A percentile compares a stretch with the other conserved stretches of the same genome.
Evolutionary conservation across 2,888 invertebrate species (phyloP).

Genomic region (Phortica magna): DNA sequence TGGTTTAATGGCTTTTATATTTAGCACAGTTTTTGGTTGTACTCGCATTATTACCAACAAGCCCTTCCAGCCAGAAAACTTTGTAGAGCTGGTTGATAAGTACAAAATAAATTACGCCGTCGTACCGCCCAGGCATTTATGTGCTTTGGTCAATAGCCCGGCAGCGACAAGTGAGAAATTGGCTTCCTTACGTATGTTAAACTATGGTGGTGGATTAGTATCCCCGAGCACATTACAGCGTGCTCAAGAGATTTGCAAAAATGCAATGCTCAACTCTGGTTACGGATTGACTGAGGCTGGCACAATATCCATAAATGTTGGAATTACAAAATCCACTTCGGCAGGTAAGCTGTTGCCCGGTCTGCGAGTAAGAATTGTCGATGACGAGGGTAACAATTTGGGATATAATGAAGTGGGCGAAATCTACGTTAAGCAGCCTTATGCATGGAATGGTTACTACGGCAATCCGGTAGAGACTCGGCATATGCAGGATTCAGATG

Average conservation of each 20-base stretch:
- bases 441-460: constrained; percentile 71
- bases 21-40: constrained; percentile 51
- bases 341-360: constrained; percentile 62
- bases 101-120: constrained; percentile 62
- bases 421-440: constrained; percentile 59
- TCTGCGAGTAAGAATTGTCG: constrained; percentile 61
- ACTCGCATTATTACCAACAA: constrained; percentile 62
- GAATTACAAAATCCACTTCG: constrained; percentile 54
- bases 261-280: constrained; percentile 54
- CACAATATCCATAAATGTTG: constrained; percentile 53
- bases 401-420: constrained; percentile 67
- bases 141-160: constrained; percentile 53
- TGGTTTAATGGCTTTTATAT: constrained; percentile 54
- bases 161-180: constrained; percentile 55
- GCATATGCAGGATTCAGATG: constrained; percentile 62
- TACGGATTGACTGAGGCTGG: constrained; percentile 71
- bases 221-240: constrained; percentile 53
- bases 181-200: constrained; percentile 53
- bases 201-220: constrained; percentile 62
- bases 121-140: constrained; percentile 61
- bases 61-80: constrained; percentile 58
- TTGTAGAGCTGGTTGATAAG: constrained; percentile 60
- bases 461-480: constrained; percentile 63
- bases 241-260: constrained; percentile 54
- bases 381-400: constrained; percentile 59